Evolutionary conservation across 2,888 invertebrate genomes (phyloP).

Genomic region (Agrochola lota): DNA sequence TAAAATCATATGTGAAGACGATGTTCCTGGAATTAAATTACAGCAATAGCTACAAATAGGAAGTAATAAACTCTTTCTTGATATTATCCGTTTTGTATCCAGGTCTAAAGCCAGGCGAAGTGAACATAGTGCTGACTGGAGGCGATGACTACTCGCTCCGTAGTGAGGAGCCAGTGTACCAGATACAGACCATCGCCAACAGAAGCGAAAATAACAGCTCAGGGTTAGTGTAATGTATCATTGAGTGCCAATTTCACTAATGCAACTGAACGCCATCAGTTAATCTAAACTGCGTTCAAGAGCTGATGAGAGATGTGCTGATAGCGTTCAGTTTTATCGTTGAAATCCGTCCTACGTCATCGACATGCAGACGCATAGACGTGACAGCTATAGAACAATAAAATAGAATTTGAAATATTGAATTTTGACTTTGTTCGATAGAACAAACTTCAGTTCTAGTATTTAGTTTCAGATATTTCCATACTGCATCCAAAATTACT

Average conservation of each 20-base stretch:
- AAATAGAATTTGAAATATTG: background rate
- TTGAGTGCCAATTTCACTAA: background rate
- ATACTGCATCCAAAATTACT: no score
- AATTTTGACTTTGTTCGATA: background rate
- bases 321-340: no score
- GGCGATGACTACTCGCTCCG: constrained; percentile 68
- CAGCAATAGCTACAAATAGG: background rate
- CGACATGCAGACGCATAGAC: no score
- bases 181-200: constrained; percentile 83
- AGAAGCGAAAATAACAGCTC: constrained; percentile 73
- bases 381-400: background rate
- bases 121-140: constrained; percentile 86
- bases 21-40: background rate
- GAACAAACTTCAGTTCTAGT: no score
- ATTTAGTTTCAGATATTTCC: no score
- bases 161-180: constrained; percentile 76
- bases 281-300: no score
- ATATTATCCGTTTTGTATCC: constrained; percentile 5
- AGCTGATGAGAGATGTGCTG: no score
- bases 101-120: constrained; percentile 86
- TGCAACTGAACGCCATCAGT: no score
- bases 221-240: constrained; percentile 49
- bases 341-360: no score
- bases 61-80: background rate
- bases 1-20: background rate